These are phyloP conservation scores for Aselliscus stoliczkanus DNA, from an alignment of 2,797 vertebrate species.

Conservation along the genomic window DNA sequence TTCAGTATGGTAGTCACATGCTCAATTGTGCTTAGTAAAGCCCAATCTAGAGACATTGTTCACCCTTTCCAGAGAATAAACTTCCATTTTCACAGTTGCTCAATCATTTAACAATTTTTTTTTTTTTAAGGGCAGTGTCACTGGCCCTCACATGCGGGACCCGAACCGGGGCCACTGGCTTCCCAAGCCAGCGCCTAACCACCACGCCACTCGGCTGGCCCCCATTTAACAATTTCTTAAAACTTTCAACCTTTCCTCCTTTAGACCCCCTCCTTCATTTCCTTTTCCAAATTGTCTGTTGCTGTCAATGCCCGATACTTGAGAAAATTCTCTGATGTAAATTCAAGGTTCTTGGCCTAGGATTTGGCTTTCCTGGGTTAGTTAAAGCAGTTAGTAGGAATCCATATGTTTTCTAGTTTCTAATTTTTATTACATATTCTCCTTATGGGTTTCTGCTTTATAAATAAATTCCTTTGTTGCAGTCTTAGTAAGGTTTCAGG, in stretches of 20 bases:
- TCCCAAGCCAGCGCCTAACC: too few relatives aligned
- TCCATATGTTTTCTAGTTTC: neutral
- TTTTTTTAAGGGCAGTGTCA: too few relatives aligned
- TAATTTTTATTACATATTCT: neutral
- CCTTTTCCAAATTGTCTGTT: neutral
- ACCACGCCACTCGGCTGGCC: too few relatives aligned
- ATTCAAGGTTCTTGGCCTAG: neutral
- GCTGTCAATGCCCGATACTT: neutral
- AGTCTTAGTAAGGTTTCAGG: neutral
- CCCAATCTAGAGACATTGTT: neutral
- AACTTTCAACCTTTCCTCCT: neutral
- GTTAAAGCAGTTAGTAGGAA: neutral
- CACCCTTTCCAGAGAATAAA: neutral
- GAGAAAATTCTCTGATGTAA: slow-evolving; percentile 5
- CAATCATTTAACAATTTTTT: neutral
- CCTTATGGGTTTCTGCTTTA: neutral
- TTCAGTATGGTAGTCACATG: neutral
- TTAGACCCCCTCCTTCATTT: neutral
- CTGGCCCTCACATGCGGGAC: too few relatives aligned
- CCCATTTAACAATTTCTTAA: neutral
- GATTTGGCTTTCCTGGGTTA: neutral
- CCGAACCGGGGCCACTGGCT: too few relatives aligned
- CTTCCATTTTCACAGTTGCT: neutral
- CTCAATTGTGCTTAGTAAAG: neutral
- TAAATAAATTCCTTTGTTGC: neutral